Conservation (phyloP, 1,140 invertebrate species). For the Oedothorax gibbosus region DNA sequence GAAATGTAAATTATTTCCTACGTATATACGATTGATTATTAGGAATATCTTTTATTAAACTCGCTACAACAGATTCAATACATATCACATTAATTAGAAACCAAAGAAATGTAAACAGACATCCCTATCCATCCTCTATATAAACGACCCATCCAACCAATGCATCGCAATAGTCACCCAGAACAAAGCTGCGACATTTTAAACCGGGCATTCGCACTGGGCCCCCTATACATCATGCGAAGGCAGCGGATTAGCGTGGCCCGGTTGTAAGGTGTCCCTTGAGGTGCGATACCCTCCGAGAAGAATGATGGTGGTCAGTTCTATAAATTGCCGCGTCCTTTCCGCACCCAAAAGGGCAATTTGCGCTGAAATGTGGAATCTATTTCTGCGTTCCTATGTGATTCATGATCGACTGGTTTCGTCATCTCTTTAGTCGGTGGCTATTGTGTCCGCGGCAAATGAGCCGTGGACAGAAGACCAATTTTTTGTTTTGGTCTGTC, state of each 20-base stretch:
- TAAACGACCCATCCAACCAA: too few relatives aligned
- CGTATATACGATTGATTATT: too few relatives aligned
- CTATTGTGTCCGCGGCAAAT: conserved; percentile 54
- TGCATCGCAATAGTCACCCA: too few relatives aligned
- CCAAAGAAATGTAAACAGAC: too few relatives aligned
- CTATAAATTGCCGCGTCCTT: conserved; percentile 52
- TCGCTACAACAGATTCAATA: too few relatives aligned
- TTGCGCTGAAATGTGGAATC: conserved; percentile 57
- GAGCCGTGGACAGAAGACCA: conserved; percentile 30
- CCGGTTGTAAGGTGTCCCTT: background rate
- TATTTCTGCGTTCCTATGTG: conserved; percentile 43
- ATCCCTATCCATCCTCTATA: too few relatives aligned
- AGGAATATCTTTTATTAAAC: too few relatives aligned
- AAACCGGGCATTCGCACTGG: too few relatives aligned
- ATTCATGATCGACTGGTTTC: conserved; percentile 43
- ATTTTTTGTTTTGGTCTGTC: too few relatives aligned
- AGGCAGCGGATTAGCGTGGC: conserved; percentile 24
- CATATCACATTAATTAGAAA: too few relatives aligned
- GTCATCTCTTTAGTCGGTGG: conserved; percentile 46
- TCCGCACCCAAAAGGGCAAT: conserved; percentile 54
- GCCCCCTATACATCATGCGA: conserved; percentile 28
- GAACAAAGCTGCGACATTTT: too few relatives aligned
- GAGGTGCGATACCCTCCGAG: conserved; percentile 7
- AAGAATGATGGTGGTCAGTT: conserved; percentile 50
- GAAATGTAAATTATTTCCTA: too few relatives aligned